phyloP scores from a whole-genome alignment of 2,888 invertebrate species.

The Spodoptera exigua region DNA sequence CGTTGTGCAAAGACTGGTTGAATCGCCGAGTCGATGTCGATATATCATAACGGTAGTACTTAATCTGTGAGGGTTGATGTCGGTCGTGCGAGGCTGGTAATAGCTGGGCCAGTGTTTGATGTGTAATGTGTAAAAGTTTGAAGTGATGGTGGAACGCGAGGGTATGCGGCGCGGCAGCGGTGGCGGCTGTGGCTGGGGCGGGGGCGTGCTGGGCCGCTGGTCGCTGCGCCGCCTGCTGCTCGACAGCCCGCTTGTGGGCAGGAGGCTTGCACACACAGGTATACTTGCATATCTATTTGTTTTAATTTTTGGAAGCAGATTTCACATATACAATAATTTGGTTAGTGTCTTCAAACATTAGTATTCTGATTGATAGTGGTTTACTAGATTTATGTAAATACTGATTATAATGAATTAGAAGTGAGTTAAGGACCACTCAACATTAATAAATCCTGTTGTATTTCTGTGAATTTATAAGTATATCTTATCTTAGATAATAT shows the following conservation, averaged over 20 bases:
- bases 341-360: too few relatives aligned
- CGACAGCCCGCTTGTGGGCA: conserved; percentile 92
- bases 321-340: too few relatives aligned
- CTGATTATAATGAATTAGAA: too few relatives aligned
- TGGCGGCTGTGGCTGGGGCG: conserved; percentile 83
- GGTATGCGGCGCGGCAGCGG: conserved; percentile 83
- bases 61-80: conserved; percentile 65
- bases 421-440: too few relatives aligned
- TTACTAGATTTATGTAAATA: too few relatives aligned
- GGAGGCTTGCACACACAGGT: conserved; percentile 89
- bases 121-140: conserved; percentile 76
- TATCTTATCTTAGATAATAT: conserved; percentile 32
- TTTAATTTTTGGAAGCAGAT: background rate
- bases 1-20: conserved; percentile 76
- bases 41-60: conserved; percentile 77
- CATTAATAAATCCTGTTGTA: conserved; percentile 1
- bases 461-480: conserved; percentile 20
- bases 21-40: conserved; percentile 63
- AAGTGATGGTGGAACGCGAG: conserved; percentile 84
- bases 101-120: conserved; percentile 54
- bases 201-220: conserved; percentile 89
- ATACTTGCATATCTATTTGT: conserved; percentile 41
- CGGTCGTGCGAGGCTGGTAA: conserved; percentile 65
- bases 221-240: conserved; percentile 92
- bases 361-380: too few relatives aligned